A percentile compares a stretch with the other conserved stretches of the same genome.
These are phyloP conservation scores for Sebastes aleutianus DNA, from an alignment of 2,797 vertebrate species.

Conservation along the genomic window DNA sequence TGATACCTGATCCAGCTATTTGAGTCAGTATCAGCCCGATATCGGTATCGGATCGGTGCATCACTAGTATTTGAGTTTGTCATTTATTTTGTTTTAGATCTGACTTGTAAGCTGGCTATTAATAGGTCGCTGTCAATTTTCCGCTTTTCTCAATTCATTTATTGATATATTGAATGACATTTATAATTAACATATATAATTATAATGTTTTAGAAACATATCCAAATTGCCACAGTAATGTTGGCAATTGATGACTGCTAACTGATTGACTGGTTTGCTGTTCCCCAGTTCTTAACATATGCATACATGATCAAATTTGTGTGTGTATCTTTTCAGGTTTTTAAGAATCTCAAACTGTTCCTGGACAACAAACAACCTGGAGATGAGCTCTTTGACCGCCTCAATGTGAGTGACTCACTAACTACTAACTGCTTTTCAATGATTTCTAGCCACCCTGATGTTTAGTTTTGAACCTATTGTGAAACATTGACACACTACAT, in stretches of 20 bases:
- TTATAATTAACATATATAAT: not conserved
- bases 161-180: not conserved
- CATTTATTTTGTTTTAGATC: not conserved
- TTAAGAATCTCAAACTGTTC: constrained; percentile 86
- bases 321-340: constrained; percentile 75
- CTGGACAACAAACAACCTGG: constrained; percentile 79
- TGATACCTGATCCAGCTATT: too few species aligned
- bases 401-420: constrained; percentile 67
- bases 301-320: not conserved
- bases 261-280: not conserved
- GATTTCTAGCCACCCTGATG: not conserved
- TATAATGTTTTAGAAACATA: not conserved
- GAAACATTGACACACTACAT: not conserved
- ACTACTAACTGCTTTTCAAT: not conserved
- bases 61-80: too few species aligned
- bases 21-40: too few species aligned
- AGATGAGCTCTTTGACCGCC: constrained; percentile 84
- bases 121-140: too few species aligned
- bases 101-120: not conserved
- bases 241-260: not conserved
- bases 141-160: too few species aligned
- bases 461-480: not conserved
- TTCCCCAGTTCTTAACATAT: not conserved
- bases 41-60: too few species aligned
- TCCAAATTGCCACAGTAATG: not conserved